phyloP scores from a whole-genome alignment of 2,113 vertebrate genomes.

The Gymnarchus niloticus region DNA sequence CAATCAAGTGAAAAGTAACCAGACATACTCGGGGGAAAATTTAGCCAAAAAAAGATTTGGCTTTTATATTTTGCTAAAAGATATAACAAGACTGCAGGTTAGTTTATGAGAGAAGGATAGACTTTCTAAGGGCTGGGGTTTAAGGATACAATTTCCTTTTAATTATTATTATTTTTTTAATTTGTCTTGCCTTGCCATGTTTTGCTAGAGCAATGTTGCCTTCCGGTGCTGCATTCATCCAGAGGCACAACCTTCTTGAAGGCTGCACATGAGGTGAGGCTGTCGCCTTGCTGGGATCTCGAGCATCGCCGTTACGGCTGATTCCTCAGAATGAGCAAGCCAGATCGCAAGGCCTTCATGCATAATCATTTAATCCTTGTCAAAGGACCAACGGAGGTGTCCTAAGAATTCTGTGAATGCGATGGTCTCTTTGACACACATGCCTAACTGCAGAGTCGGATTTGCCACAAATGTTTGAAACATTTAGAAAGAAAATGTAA shows the following conservation, averaged over 20 bases:
- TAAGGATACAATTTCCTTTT: not conserved
- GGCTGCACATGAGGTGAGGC: too few relatives aligned
- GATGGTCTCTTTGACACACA: not conserved
- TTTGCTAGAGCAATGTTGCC: not conserved
- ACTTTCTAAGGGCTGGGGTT: not conserved
- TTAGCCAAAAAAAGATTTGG: not conserved
- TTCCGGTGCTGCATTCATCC: too few relatives aligned
- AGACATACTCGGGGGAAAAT: not conserved
- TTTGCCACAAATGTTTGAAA: not conserved
- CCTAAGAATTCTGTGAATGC: not conserved
- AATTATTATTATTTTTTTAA: not conserved
- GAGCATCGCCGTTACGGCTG: not conserved
- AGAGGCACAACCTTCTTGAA: too few relatives aligned
- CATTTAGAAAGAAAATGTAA: not conserved
- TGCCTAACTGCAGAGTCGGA: not conserved
- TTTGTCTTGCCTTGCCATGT: not conserved
- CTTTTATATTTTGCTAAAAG: not conserved
- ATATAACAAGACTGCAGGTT: not conserved
- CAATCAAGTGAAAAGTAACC: conserved; percentile 7
- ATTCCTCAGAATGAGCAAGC: not conserved
- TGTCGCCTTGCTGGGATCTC: not conserved
- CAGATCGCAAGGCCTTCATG: not conserved
- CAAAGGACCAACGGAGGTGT: not conserved
- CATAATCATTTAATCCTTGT: not conserved
- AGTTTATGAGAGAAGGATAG: not conserved